phyloP scores from a whole-genome alignment of 1,140 invertebrate species.

The Drosophila serrata region DNA sequence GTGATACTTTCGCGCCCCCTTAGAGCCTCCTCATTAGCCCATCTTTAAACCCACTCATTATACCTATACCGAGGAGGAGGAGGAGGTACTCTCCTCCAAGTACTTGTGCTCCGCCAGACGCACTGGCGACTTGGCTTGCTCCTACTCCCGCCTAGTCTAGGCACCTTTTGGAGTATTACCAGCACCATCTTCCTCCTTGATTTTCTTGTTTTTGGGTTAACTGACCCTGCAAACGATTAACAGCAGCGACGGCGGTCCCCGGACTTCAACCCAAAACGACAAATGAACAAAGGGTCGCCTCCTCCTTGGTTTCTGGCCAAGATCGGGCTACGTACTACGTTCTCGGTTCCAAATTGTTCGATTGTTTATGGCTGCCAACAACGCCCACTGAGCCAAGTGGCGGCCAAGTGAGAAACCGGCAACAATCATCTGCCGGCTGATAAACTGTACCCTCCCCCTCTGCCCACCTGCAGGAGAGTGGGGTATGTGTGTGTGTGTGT shows the following conservation, averaged over 20 bases:
- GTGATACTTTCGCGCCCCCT: background rate
- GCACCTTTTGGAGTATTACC: conserved; percentile 8
- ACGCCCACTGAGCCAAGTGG: conserved; percentile 69
- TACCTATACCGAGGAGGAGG: conserved; percentile 10
- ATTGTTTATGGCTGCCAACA: conserved; percentile 82
- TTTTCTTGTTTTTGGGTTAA: conserved; percentile 58
- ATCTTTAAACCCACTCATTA: conserved; percentile 22
- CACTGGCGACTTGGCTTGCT: conserved; percentile 56
- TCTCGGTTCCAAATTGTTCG: conserved; percentile 74
- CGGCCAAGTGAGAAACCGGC: conserved; percentile 80
- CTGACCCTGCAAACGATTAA: conserved; percentile 79
- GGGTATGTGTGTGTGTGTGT: conserved; percentile 34
- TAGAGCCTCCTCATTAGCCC: background rate
- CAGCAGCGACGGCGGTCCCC: conserved; percentile 64
- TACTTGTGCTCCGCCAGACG: conserved; percentile 43
- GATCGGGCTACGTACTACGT: conserved; percentile 31
- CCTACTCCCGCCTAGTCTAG: conserved; percentile 5
- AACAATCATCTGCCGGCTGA: conserved; percentile 82
- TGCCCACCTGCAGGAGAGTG: background rate
- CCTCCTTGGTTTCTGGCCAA: conserved; percentile 39
- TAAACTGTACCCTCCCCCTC: conserved; percentile 50
- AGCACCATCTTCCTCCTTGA: conserved; percentile 22
- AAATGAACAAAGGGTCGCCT: conserved; percentile 79
- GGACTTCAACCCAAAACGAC: conserved; percentile 63
- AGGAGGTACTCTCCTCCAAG: background rate